These are phyloP conservation scores for Thermophis baileyi DNA, from an alignment of 2,113 vertebrate genomes.

Conservation along the genomic window DNA sequence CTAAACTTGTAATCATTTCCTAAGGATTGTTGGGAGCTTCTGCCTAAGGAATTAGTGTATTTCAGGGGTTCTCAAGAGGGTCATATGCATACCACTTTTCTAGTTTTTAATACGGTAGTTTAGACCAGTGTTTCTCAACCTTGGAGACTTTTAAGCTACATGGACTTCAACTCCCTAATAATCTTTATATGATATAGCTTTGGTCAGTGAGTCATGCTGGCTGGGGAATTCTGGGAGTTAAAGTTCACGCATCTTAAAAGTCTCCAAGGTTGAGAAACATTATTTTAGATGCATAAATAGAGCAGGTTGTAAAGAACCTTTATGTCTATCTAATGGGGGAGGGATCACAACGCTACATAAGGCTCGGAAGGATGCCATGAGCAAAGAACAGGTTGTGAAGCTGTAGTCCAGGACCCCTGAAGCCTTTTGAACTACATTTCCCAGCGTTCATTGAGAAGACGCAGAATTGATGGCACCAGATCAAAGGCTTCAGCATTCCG, in stretches of 20 bases:
- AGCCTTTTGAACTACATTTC: conserved; percentile 1
- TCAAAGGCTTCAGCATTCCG: background rate
- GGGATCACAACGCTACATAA: background rate
- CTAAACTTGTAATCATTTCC: background rate
- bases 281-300: background rate
- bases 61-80: background rate
- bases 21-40: background rate
- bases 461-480: background rate
- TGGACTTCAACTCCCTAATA: background rate
- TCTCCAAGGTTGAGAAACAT: background rate
- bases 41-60: background rate
- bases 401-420: background rate
- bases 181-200: background rate
- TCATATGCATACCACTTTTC: background rate
- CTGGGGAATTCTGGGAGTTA: background rate
- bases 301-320: background rate
- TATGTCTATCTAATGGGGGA: background rate
- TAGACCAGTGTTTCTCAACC: background rate
- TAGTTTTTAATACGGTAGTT: background rate
- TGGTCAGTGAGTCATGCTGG: background rate
- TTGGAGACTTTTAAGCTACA: background rate
- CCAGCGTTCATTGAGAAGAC: background rate
- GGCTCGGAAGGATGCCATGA: background rate
- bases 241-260: background rate
- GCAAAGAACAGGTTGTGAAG: background rate